phyloP scores from a whole-genome alignment of 2,888 invertebrate species.

The Drosophila buzzatii region DNA sequence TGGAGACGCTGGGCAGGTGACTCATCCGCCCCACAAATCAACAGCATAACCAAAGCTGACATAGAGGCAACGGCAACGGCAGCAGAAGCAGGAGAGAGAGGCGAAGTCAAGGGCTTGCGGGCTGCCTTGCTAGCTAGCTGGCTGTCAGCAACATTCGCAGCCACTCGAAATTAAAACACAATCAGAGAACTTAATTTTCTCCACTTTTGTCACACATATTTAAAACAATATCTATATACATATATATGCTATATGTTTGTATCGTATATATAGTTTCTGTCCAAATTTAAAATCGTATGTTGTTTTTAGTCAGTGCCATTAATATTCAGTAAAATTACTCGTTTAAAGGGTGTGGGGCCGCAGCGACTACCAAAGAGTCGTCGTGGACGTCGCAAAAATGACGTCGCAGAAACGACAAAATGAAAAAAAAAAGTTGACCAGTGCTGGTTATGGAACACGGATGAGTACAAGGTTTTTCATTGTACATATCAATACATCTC shows the following conservation, averaged over 20 bases:
- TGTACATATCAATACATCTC: constrained; percentile 27
- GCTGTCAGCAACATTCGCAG: constrained; percentile 33
- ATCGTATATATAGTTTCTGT: constrained; percentile 15
- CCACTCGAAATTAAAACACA: constrained; percentile 37
- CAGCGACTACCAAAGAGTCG: constrained; percentile 54
- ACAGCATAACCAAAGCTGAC: constrained; percentile 24
- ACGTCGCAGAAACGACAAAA: constrained; percentile 81
- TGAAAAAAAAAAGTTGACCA: constrained; percentile 36
- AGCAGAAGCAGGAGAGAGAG: neutral
- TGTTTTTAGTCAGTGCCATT: constrained; percentile 39
- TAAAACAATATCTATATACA: constrained; percentile 13
- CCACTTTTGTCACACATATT: constrained; percentile 27
- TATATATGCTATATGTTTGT: neutral
- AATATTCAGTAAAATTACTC: constrained; percentile 43
- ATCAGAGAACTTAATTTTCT: constrained; percentile 39
- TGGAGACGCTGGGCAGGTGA: constrained; percentile 74
- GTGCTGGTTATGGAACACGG: constrained; percentile 66
- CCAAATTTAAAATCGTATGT: constrained; percentile 39
- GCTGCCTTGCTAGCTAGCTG: constrained; percentile 6
- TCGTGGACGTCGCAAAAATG: constrained; percentile 76
- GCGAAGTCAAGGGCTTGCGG: constrained; percentile 41
- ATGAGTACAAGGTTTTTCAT: constrained; percentile 33
- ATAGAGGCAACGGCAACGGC: neutral
- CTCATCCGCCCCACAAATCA: constrained; percentile 81
- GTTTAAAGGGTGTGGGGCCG: constrained; percentile 54